Percentiles rank a stretch among this genome's conserved stretches.
These are phyloP conservation scores for Drosophila parvula DNA, from an alignment of 1,140 invertebrate species.

Conservation along the genomic window DNA sequence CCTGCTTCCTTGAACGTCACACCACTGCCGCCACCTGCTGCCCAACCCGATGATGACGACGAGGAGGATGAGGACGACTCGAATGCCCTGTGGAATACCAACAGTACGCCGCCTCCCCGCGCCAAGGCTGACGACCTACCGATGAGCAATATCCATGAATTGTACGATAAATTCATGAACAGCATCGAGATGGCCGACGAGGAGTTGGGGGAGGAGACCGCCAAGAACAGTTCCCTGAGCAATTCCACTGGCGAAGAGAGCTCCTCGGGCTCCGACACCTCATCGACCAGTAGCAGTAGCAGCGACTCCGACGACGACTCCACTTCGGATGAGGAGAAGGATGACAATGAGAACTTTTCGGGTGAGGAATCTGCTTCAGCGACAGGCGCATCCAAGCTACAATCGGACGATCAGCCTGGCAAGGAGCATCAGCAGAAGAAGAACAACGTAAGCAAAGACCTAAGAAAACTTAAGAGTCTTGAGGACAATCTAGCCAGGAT, in stretches of 20 bases:
- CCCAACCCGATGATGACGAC: conserved; percentile 35
- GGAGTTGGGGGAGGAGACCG: not conserved
- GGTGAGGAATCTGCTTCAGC: not conserved
- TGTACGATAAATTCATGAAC: conserved; percentile 81
- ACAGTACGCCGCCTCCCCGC: conserved; percentile 68
- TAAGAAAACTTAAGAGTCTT: conserved; percentile 72
- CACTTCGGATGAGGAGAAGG: conserved; percentile 44
- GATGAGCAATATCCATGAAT: conserved; percentile 61
- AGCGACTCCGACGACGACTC: conserved; percentile 35
- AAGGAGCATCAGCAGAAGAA: conserved; percentile 58
- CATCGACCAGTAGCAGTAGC: conserved; percentile 47
- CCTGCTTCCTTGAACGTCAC: not conserved
- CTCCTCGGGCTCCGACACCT: conserved; percentile 42
- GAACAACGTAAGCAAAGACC: conserved; percentile 70
- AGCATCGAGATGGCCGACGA: conserved; percentile 67
- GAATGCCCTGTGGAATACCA: conserved; percentile 70
- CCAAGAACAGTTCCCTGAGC: conserved; percentile 53
- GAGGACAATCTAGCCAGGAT: conserved; percentile 77
- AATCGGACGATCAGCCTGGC: conserved; percentile 8
- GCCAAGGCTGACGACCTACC: conserved; percentile 7
- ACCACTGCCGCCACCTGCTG: not conserved
- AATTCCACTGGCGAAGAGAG: conserved; percentile 57
- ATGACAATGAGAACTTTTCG: conserved; percentile 14
- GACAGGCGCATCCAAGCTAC: not conserved
- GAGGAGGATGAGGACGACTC: conserved; percentile 71